Evolutionary conservation across 2,113 vertebrate species (phyloP).

Genomic region (Pungitius pungitius): DNA sequence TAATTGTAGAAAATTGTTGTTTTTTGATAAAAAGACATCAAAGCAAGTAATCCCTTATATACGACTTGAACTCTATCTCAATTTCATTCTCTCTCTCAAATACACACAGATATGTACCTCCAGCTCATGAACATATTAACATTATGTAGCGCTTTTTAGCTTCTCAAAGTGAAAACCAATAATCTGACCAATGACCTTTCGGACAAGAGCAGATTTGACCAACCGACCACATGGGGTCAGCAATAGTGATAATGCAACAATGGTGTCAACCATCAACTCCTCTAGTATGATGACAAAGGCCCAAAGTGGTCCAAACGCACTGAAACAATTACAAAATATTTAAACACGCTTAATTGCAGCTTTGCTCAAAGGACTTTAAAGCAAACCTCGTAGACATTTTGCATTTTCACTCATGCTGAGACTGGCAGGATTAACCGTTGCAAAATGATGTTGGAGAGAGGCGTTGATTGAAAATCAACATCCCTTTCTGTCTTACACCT

Average conservation of each 20-base stretch:
- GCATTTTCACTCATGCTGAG: background rate
- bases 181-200: background rate
- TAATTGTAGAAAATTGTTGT: background rate
- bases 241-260: constrained; percentile 7
- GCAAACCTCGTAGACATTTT: background rate
- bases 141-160: background rate
- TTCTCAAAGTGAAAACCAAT: background rate
- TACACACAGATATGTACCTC: background rate
- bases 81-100: background rate
- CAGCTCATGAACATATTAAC: background rate
- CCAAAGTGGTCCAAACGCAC: background rate
- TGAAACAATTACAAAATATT: constrained; percentile 9
- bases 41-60: background rate
- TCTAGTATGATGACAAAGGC: background rate
- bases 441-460: background rate
- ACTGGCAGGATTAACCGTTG: background rate
- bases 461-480: background rate
- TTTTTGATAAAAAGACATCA: background rate
- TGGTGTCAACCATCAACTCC: constrained; percentile 20
- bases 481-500: constrained; percentile 12
- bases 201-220: background rate
- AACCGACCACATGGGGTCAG: background rate
- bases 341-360: background rate
- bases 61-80: background rate
- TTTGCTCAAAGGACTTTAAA: background rate